Evolutionary conservation across 2,888 invertebrate species (phyloP).

Genomic region (Microctonus hyperodae): DNA sequence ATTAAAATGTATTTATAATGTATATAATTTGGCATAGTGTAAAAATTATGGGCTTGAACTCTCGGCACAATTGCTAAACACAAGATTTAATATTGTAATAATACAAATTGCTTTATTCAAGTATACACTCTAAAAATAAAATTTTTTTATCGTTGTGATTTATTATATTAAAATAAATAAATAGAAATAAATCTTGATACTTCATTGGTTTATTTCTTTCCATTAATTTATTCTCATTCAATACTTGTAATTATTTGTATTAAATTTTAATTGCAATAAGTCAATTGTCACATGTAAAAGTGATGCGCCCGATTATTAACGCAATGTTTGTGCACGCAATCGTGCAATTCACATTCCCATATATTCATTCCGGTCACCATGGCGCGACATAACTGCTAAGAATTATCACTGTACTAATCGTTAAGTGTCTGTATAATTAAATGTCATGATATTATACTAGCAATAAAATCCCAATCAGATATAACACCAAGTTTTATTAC

Average conservation of each 20-base stretch:
- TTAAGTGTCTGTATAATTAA: constrained; percentile 42
- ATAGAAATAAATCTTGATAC: too few species aligned
- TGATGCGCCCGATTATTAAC: not conserved
- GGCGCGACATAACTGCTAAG: constrained; percentile 30
- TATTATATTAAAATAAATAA: too few species aligned
- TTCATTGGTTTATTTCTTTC: too few species aligned
- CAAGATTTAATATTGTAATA: not conserved
- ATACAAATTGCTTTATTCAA: too few species aligned
- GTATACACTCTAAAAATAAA: not conserved
- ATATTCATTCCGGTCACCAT: not conserved
- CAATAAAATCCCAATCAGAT: constrained; percentile 42
- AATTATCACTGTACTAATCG: constrained; percentile 34
- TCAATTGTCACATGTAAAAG: not conserved
- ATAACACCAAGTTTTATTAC: constrained; percentile 13
- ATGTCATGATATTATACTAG: constrained; percentile 39
- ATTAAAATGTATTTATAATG: not conserved
- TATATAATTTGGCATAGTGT: not conserved
- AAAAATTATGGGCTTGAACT: not conserved
- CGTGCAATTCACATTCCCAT: not conserved
- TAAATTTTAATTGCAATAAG: not conserved
- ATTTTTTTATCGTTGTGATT: not conserved
- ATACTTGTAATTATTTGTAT: not conserved
- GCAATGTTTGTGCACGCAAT: not conserved
- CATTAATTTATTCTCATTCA: too few species aligned
- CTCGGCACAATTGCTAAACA: too few species aligned